Base-by-base conservation (phyloP, 1,140 invertebrate species). In the Drosophila jambulina region DNA sequence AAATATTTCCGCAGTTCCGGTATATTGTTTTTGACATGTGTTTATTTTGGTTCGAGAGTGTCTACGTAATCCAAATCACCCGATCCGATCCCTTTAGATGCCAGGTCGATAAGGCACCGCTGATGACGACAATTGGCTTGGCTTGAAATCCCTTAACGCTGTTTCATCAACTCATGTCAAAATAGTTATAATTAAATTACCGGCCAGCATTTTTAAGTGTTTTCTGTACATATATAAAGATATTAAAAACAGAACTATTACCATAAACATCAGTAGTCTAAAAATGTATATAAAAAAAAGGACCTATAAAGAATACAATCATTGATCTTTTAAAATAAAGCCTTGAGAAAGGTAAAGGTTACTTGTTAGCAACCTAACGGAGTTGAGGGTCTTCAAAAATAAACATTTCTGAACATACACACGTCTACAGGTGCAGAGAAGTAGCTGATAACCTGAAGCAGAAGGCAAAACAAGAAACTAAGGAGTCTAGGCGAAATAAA, bases 391-490 rank as follows among this genome's bases (percentile, higher is more conserved):
- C 59, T 45, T 19, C 19, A 17, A 45, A 13, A 59, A 29, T 53
- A 51, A 51, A 61, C 19, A 59, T 19, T 59, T 59, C 7, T n/a
- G 0, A n/a, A 48, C n/a, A 51, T 23, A 13, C 27, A 49, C 6
- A 27, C 15, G 2, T 21, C 6, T 10, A 21, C 67, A 51, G 53
- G 67, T 60, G 67, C 42, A 56, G 12, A 62, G 63, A 51, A 23
- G 13, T 27, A 36, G 42, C 23, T 64, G 54, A 68, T 60, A 68
- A 80, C 38, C 29, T 58, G 40, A 78, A 65, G 12, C 32, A 51
- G 75, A 90, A 76, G 78, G 43, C 78, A 78, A 85, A 85, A 76
- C 75, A 85, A 79, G 60, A 84, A 85, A 69, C 62, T 29, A 69
- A 75, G 63, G 25, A 62, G 19, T 43, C 64, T 60, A 36, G 17